Base-by-base conservation (phyloP, 2,888 invertebrate genomes). In the Pachycephus smyrnensis region DNA sequence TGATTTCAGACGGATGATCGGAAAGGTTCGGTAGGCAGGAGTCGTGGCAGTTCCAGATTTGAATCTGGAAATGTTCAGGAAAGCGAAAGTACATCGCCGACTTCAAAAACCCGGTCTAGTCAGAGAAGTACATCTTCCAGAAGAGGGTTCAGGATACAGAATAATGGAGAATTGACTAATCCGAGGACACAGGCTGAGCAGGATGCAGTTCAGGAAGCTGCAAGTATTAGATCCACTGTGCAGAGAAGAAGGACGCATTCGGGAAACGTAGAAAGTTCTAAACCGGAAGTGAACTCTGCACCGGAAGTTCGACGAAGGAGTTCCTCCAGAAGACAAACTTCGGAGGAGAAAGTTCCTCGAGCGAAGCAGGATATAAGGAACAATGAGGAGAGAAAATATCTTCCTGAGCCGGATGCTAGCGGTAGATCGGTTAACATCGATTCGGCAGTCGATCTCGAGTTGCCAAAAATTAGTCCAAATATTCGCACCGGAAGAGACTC, bases 11-110 rank as follows among this genome's bases (percentile, higher is more conserved):
- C 80, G 80, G 88, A 85, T 68, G 86, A 85, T 75, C 87, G 84
- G 77, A 88, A 84, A 80, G 31, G 82, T 73, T 83, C 84, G 75
- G 76, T 81, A 74, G 79, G 81, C 77, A 82, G 85, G 11, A 81
- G 82, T 80, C 87, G 89, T 12, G 87, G 89, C 35, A 82, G 79
- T 71, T 81, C 84, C n/a, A 88, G 87, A 76, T 90, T 86, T 77
- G 86, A 84, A 75, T 74, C 83, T 32, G 86, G 86, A 81, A 55
- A 55, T 55, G 55, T 23, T 55, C 23, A 23, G 55, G 55, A 55
- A 23, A 55, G 55, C 23, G 55, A 55, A 55, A 55, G 9, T 23
- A 9, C 83, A 77, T 80, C 79, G 68, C 36, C 82, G 68, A 73
- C 82, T 36, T 77, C 86, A 23, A 84, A 73, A 32, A 69, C 81